Evolutionary conservation across 1,140 invertebrate species (phyloP), one percentile per base, ranked within the genome.

Genomic region (Paralvinella palmiformis): DNA sequence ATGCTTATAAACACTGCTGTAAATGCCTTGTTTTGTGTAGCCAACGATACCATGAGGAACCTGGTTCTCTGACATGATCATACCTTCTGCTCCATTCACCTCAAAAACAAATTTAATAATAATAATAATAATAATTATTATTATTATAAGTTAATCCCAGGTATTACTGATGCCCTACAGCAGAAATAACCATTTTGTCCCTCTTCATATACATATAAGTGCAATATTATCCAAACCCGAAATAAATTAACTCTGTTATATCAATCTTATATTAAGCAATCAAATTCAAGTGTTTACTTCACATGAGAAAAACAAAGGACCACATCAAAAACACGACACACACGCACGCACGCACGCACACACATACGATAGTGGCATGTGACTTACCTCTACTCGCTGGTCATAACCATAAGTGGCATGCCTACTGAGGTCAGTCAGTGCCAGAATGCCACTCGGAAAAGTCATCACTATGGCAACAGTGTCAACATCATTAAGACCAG

Each of bases 361-460:
- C 15, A 29, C 31, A 32, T 17, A 4, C 22, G 13, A 37, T 3
- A 33, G n/a, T 67, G 6, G 27, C 10, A 24, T n/a, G 31, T 59
- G 17, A 44, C 61, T 62, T 64, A 85, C 86, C 76, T 89, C 88
- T 0, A 88, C 68, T 62, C 88, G 81, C 71, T 89, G 88, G 66
- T 89, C 88, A 65, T 89, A 89, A 1, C 88, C 88, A 65, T 86
- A 88, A 1, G 72, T 70, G 17, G 85, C 84, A 71, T 83, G 82
- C 17, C 88, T 78, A 33, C 86, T 87, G 33, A 88, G 80, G 70
- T 89, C 87, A 35, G 88, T 84, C 27, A 85, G 77, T 1, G 82
- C 86, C 10, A 89, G 67, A 1, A 85, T 83, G 1, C 87, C 87
- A 44, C 85, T 86, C 0, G 86, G 82, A 70, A 86, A 89, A 29